These are phyloP conservation scores for Morpho achilles DNA, from an alignment of 2,888 invertebrate species.

Conservation along the genomic window DNA sequence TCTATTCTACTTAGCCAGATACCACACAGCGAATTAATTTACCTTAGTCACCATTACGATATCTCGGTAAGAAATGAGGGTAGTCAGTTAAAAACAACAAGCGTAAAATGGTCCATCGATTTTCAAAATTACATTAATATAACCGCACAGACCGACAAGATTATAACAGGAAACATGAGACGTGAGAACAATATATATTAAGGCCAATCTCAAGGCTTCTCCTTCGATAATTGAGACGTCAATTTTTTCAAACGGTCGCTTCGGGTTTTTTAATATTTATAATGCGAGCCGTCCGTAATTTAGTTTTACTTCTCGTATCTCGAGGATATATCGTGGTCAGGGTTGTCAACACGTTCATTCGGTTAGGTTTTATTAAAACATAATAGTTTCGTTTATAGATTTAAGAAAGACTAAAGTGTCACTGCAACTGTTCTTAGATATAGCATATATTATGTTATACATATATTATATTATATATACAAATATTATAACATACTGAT, in stretches of 20 bases:
- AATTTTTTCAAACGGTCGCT: constrained; percentile 60
- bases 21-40: too few species aligned
- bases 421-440: too few species aligned
- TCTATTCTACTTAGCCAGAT: too few species aligned
- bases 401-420: too few species aligned
- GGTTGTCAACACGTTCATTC: neutral
- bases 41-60: too few species aligned
- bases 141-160: constrained; percentile 23
- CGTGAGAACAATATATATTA: constrained; percentile 76
- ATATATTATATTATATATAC: too few species aligned
- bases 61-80: too few species aligned
- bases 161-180: constrained; percentile 69
- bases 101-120: neutral
- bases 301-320: constrained; percentile 70
- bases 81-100: too few species aligned
- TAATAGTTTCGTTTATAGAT: too few species aligned
- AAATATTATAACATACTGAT: too few species aligned
- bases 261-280: constrained; percentile 71
- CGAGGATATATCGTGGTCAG: constrained; percentile 48
- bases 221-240: constrained; percentile 74
- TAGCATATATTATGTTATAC: too few species aligned
- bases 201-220: constrained; percentile 36
- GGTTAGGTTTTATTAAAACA: too few species aligned
- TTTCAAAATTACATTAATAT: constrained; percentile 3
- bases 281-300: constrained; percentile 66